phyloP scores from a whole-genome alignment of 1,140 invertebrate species.

The Dinoponera quadriceps region DNA sequence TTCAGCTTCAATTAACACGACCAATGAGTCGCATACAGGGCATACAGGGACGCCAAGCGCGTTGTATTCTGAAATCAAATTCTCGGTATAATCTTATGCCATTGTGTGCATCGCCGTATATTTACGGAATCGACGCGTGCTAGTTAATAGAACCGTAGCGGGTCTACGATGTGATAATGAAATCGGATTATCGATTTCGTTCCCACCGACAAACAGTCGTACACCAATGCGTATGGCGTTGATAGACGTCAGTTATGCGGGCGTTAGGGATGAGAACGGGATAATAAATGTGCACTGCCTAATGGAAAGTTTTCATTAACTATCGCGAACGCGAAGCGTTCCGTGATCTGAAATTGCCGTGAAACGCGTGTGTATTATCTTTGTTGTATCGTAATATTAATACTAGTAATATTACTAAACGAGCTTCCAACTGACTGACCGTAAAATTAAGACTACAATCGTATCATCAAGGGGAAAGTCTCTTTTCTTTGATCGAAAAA shows the following conservation, averaged over 20 bases:
- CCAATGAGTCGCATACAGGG: neutral
- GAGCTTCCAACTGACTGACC: neutral
- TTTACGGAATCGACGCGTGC: slow-evolving; percentile 24
- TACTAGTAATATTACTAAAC: neutral
- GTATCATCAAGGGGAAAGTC: neutral
- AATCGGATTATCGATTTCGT: slow-evolving; percentile 59
- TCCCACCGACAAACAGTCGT: slow-evolving; percentile 39
- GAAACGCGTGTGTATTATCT: neutral
- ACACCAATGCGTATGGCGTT: slow-evolving; percentile 21
- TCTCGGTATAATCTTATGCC: slow-evolving; percentile 29
- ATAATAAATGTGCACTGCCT: slow-evolving; percentile 44
- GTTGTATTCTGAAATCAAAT: slow-evolving; percentile 12
- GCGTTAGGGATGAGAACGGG: neutral
- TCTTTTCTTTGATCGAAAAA: neutral
- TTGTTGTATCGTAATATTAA: neutral
- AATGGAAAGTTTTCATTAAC: slow-evolving; percentile 58
- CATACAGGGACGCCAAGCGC: neutral
- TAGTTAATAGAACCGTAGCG: slow-evolving; percentile 48
- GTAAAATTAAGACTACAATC: neutral
- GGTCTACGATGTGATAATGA: slow-evolving; percentile 57
- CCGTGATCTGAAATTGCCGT: neutral
- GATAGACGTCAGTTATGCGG: slow-evolving; percentile 29
- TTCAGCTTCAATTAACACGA: neutral
- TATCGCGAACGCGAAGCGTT: neutral
- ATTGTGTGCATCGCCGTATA: slow-evolving; percentile 15